These are phyloP conservation scores for Conops quadrifasciatus DNA, from an alignment of 2,888 invertebrate genomes.

Conservation along the genomic window DNA sequence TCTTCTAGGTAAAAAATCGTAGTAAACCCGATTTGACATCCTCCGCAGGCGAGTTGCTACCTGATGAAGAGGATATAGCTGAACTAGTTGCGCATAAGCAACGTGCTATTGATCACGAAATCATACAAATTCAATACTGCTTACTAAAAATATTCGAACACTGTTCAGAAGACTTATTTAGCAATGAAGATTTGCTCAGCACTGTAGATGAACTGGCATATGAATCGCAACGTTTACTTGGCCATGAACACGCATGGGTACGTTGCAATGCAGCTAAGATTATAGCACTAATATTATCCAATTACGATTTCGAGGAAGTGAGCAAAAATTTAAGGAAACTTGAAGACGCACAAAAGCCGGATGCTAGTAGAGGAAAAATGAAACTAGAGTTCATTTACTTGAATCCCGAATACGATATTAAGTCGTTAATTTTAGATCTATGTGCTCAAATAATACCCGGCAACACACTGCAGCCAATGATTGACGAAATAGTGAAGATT, in stretches of 20 bases:
- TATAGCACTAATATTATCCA: constrained; percentile 75
- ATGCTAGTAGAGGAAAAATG: neutral
- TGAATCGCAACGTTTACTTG: constrained; percentile 76
- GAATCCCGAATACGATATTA: constrained; percentile 71
- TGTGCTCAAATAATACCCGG: constrained; percentile 77
- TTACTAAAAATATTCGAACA: constrained; percentile 74
- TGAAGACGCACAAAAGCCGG: neutral
- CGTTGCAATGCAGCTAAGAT: constrained; percentile 80
- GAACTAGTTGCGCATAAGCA: constrained; percentile 67
- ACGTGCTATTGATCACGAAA: constrained; percentile 75
- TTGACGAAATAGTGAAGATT: constrained; percentile 77
- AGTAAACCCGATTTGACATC: neutral
- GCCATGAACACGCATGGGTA: constrained; percentile 89
- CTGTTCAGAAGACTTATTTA: constrained; percentile 70
- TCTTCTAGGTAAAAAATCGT: neutral
- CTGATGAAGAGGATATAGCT: constrained; percentile 36
- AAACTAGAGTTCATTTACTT: constrained; percentile 70
- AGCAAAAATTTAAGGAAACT: constrained; percentile 66
- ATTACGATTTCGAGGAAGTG: constrained; percentile 72
- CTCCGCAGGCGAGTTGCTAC: constrained; percentile 36
- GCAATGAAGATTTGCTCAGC: constrained; percentile 49
- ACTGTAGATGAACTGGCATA: constrained; percentile 70
- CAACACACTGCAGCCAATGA: constrained; percentile 74
- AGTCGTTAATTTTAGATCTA: constrained; percentile 76
- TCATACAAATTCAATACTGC: constrained; percentile 78